A percentile compares a stretch with the other conserved stretches of the same genome.
phyloP scores from a whole-genome alignment of 2,797 vertebrate species.

The Parotocinclus haroldoi region DNA sequence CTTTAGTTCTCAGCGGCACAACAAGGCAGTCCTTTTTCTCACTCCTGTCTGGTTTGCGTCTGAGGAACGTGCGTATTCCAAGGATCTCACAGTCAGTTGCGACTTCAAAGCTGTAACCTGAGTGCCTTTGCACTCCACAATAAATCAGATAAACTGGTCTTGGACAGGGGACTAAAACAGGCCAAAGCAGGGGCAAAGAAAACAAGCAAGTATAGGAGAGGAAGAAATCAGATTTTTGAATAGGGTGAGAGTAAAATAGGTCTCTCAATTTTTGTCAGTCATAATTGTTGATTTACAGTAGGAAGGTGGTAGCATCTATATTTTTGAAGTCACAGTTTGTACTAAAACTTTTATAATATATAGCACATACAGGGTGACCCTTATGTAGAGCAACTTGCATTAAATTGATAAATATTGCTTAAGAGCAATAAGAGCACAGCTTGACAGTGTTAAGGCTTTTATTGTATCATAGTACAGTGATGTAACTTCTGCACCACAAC shows the following conservation, averaged over 20 bases:
- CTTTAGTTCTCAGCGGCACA: slow-evolving; percentile 41
- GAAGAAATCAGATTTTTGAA: not conserved
- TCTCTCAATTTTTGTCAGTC: no score
- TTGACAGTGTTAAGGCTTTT: no score
- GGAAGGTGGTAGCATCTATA: no score
- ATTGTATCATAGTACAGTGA: no score
- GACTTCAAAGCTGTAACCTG: slow-evolving; percentile 81
- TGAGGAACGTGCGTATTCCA: slow-evolving; percentile 64
- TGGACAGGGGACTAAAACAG: slow-evolving; percentile 27
- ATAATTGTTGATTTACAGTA: no score
- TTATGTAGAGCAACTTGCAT: no score
- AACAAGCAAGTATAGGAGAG: slow-evolving; percentile 44
- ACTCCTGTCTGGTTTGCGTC: slow-evolving; percentile 58
- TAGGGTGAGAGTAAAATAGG: not conserved
- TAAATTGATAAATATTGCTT: no score
- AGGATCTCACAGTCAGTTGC: slow-evolving; percentile 66
- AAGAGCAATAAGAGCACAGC: no score
- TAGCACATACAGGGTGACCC: no score
- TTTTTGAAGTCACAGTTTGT: no score
- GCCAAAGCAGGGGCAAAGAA: slow-evolving; percentile 40
- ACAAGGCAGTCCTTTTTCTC: slow-evolving; percentile 55
- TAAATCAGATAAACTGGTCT: slow-evolving; percentile 78
- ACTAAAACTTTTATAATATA: no score
- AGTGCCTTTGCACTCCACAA: slow-evolving; percentile 71
- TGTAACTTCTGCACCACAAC: no score